Percentiles rank a stretch among this genome's conserved stretches.
phyloP scores from a whole-genome alignment of 2,113 vertebrate species.

The Eulemur macaco region DNA sequence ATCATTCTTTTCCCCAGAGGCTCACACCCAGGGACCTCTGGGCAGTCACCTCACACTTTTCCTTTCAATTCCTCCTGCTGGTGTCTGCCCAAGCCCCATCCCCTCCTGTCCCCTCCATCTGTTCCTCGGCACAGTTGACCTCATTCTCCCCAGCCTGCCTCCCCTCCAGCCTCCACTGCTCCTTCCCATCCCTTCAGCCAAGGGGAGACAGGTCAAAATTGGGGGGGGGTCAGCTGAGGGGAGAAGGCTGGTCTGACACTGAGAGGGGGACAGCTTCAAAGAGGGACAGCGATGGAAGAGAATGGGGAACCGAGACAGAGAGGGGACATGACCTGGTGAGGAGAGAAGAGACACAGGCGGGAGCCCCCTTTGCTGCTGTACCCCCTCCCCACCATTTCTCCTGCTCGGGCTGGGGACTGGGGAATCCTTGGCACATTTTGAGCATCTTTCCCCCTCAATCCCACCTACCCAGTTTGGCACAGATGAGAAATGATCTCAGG shows the following conservation, averaged over 20 bases:
- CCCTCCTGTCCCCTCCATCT: conserved; percentile 44
- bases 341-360: background rate
- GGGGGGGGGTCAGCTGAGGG: background rate
- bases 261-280: background rate
- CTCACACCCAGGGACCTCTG: background rate
- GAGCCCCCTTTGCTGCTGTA: background rate
- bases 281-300: background rate
- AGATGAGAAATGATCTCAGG: conserved; percentile 44
- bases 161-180: background rate
- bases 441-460: background rate
- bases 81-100: background rate
- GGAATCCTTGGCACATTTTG: conserved; percentile 47
- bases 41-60: background rate
- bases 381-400: background rate
- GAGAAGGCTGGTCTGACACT: background rate
- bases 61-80: conserved; percentile 36
- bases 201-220: background rate
- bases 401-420: conserved; percentile 30
- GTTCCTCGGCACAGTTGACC: conserved; percentile 36
- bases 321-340: background rate
- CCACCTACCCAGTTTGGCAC: conserved; percentile 62
- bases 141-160: conserved; percentile 52
- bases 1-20: background rate
- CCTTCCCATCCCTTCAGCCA: background rate
- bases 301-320: background rate